Evolutionary conservation across 2,888 invertebrate genomes (phyloP), one percentile per base, ranked within the genome.

Genomic region (Halictus ligatus): DNA sequence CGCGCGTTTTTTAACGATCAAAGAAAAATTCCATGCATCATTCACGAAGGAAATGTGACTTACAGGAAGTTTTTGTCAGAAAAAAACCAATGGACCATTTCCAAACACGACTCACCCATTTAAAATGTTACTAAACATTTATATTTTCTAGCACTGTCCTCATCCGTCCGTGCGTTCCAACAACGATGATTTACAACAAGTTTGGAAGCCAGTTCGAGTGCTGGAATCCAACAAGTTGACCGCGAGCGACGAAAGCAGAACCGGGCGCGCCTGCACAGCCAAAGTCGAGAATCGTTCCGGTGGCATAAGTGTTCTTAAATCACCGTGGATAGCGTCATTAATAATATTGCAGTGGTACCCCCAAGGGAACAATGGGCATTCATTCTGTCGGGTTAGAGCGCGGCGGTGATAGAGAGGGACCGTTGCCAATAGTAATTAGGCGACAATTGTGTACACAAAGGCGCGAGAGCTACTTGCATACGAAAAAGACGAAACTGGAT

Each of bases 381-480:
- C 43, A 12, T 69, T 69, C 35, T 21, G 35, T 54, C 7, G 35
- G 69, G 21, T 35, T 12, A 21, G 10, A 40, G 40, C 69, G 35
- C 40, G 8, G 4, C 40, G 21, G 21, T 69, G 40, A 60, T 69
- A 35, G 21, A 21, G 40, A 35, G 35, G 35, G 40, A 69, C 35
- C 67, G 29, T 69, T 69, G 69, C 69, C 69, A 69, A 69, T 69
- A 21, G 35, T 69, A 69, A 69, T 69, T 69, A 69, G 69, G 12
- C 69, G 69, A 69, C 69, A 69, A 69, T 40, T 84, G 75, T 71
- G 76, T 72, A 79, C 87, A 88, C 69, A 69, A 69, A 69, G 40
- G 10, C 12, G 5, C 40, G 75, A 35, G 18, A 64, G 46, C 40
- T 67, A 77, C 74, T 85, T 80, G 85, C 72, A 76, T 76, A 72